Evolutionary conservation across 2,113 vertebrate species (phyloP).

Genomic region (Opisthocomus hoazin): DNA sequence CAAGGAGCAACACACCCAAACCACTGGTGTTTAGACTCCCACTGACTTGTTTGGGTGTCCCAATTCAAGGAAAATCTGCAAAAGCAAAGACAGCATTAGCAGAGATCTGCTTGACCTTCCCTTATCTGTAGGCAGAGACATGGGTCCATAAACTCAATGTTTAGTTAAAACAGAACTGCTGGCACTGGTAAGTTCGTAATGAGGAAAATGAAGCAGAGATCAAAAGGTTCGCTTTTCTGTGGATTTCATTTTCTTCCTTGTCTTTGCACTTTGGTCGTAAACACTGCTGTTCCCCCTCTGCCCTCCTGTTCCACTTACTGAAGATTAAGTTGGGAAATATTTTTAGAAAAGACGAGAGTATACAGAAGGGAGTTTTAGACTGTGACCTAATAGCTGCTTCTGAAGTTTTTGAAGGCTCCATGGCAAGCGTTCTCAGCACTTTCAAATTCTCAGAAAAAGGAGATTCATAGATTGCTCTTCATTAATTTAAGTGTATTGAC

Average conservation of each 20-base stretch:
- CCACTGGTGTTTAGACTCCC: not conserved
- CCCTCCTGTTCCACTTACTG: constrained; percentile 29
- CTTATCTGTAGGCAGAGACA: constrained; percentile 40
- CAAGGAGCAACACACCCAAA: not conserved
- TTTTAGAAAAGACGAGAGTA: constrained; percentile 62
- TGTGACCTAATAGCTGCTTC: constrained; percentile 42
- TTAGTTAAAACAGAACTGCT: constrained; percentile 45
- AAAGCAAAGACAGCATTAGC: not conserved
- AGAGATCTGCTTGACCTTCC: constrained; percentile 47
- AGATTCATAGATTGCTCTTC: constrained; percentile 4
- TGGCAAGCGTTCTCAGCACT: constrained; percentile 31
- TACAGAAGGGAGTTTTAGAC: constrained; percentile 50
- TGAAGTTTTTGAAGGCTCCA: constrained; percentile 50
- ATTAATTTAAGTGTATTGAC: constrained; percentile 2
- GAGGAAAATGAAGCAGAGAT: constrained; percentile 49
- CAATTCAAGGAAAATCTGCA: constrained; percentile 8
- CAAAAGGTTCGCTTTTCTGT: constrained; percentile 11
- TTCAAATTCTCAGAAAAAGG: constrained; percentile 31
- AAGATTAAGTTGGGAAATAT: constrained; percentile 46
- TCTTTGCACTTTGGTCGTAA: constrained; percentile 43
- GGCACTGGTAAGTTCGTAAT: constrained; percentile 24
- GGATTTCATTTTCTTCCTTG: not conserved
- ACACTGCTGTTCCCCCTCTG: constrained; percentile 41
- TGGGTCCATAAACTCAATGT: constrained; percentile 45
- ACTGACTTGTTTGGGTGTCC: constrained; percentile 5